Percentiles rank a stretch among this genome's conserved stretches.
phyloP scores from a whole-genome alignment of 2,888 invertebrate genomes.

The Agrochola lota region DNA sequence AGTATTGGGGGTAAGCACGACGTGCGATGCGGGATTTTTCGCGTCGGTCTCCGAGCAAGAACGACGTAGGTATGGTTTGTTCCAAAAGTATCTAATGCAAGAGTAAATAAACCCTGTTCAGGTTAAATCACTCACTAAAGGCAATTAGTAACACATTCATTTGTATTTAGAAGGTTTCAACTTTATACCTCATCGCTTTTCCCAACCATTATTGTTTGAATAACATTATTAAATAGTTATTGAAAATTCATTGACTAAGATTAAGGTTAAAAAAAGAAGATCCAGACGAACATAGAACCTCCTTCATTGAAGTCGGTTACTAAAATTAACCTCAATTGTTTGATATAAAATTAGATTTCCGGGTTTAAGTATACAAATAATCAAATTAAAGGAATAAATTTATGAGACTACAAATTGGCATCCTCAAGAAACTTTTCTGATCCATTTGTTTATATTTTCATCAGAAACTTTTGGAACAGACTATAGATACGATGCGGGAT shows the following conservation, averaged over 20 bases:
- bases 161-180: not conserved
- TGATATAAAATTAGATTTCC: not conserved
- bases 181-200: not conserved
- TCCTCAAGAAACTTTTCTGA: not conserved
- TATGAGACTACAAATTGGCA: not conserved
- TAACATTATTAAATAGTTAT: not conserved
- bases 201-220: not conserved
- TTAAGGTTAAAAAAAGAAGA: not conserved
- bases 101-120: not conserved
- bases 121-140: not conserved
- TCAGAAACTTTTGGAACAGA: not conserved
- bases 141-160: not conserved
- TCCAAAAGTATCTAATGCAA: not conserved
- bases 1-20: slow-evolving; percentile 27
- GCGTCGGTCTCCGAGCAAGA: not conserved
- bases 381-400: not conserved
- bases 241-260: not conserved
- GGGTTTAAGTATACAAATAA: not conserved
- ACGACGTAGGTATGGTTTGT: not conserved
- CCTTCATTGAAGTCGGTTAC: not conserved
- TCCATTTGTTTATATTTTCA: not conserved
- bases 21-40: slow-evolving; percentile 23
- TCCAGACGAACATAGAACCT: not conserved
- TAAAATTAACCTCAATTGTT: not conserved
- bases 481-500: not conserved